phyloP scores from a whole-genome alignment of 2,888 invertebrate species.

The Liopterus haemorrhoidalis region DNA sequence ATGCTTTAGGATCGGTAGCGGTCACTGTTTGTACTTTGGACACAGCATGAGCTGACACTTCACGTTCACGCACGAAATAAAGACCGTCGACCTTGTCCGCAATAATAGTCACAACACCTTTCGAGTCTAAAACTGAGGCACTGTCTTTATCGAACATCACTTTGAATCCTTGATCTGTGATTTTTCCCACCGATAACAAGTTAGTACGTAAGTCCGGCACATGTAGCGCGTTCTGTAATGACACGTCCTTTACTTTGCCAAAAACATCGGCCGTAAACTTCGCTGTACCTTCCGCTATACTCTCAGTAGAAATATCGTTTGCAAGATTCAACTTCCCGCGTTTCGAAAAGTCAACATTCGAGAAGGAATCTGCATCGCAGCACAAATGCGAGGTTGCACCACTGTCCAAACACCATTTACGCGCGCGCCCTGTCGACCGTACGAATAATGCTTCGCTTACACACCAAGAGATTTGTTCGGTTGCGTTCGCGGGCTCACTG shows the following conservation, averaged over 20 bases:
- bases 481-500: not conserved
- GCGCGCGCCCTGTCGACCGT: not conserved
- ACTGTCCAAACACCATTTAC: conserved; percentile 11
- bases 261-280: not conserved
- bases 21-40: not conserved
- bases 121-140: conserved; percentile 2
- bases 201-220: conserved; percentile 7
- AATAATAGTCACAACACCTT: not conserved
- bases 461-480: not conserved
- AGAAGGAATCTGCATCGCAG: not conserved
- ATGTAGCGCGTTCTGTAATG: conserved; percentile 9
- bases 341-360: conserved; percentile 3
- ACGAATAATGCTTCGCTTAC: conserved; percentile 7
- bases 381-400: conserved; percentile 14
- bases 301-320: conserved; percentile 4
- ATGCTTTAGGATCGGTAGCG: not conserved
- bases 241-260: conserved; percentile 3
- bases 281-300: conserved; percentile 11
- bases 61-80: conserved; percentile 3
- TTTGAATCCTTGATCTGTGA: conserved; percentile 5
- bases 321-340: conserved; percentile 7
- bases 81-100: not conserved
- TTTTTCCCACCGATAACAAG: conserved; percentile 11
- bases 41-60: not conserved
- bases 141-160: not conserved